Evolutionary conservation across 2,797 vertebrate genomes (phyloP).

Genomic region (Muscicapa comitata): DNA sequence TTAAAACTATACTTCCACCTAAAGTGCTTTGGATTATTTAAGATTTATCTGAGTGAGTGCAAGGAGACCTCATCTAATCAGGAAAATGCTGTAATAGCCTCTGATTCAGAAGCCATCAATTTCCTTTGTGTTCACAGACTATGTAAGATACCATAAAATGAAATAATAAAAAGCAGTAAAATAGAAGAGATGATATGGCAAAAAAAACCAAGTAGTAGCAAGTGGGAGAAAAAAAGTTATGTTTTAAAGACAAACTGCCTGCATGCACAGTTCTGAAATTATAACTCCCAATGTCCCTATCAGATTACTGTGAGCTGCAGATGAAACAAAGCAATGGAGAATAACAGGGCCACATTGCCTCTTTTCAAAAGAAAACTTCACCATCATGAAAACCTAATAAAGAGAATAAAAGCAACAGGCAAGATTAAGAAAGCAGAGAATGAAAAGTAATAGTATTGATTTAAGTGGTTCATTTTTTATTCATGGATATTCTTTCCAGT

Average conservation of each 20-base stretch:
- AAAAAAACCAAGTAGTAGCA: background rate
- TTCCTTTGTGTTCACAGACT: background rate
- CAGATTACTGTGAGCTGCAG: background rate
- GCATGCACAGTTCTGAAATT: background rate
- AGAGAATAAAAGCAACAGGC: background rate
- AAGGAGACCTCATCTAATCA: background rate
- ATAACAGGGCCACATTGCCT: background rate
- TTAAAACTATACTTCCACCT: background rate
- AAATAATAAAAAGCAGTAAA: background rate
- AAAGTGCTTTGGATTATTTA: background rate
- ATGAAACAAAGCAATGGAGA: background rate
- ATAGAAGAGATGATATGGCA: background rate
- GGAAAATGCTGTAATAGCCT: background rate
- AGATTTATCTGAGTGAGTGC: background rate
- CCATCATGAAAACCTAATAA: background rate
- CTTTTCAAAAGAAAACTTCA: background rate
- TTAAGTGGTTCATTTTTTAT: slow-evolving; percentile 11
- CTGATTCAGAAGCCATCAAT: background rate
- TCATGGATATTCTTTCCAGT: background rate
- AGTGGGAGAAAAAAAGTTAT: background rate
- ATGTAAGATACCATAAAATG: background rate
- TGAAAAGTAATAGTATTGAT: background rate
- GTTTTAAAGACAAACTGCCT: background rate
- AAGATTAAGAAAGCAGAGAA: background rate
- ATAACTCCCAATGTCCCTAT: background rate